Evolutionary conservation across 2,797 vertebrate genomes (phyloP).

Genomic region (Lepidocolaptes lacrymiger): DNA sequence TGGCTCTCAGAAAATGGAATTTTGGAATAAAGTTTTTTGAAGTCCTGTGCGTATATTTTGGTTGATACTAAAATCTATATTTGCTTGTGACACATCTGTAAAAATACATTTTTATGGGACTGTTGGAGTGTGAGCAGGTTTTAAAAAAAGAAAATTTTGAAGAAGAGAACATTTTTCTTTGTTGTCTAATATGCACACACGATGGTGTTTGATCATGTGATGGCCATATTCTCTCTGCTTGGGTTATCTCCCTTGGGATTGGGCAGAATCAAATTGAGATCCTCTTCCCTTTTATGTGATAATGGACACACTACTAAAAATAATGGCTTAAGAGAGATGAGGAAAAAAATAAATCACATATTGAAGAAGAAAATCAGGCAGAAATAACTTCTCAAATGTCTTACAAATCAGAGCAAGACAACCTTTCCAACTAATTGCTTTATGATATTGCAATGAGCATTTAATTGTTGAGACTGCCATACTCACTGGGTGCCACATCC

Average conservation of each 20-base stretch:
- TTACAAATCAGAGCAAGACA: background rate
- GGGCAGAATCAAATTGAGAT: background rate
- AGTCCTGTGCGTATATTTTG: background rate
- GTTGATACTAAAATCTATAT: background rate
- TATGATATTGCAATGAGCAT: background rate
- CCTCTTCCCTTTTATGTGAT: background rate
- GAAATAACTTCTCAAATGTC: background rate
- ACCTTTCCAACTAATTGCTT: background rate
- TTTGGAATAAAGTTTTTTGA: background rate
- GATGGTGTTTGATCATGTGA: background rate
- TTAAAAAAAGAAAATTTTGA: background rate
- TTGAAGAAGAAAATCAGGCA: background rate
- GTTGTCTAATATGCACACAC: background rate
- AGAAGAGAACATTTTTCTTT: background rate
- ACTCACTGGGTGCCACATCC: background rate
- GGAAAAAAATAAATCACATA: fast-evolving
- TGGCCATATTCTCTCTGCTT: background rate
- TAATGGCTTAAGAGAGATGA: background rate
- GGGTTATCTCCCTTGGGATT: background rate
- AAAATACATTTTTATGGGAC: background rate
- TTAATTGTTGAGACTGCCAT: background rate
- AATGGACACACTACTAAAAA: background rate
- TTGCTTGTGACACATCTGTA: background rate
- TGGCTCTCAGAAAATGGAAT: background rate
- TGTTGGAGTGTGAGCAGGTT: background rate